These are phyloP conservation scores for Pituophis catenifer DNA, from an alignment of 2,113 vertebrate species.

Conservation along the genomic window DNA sequence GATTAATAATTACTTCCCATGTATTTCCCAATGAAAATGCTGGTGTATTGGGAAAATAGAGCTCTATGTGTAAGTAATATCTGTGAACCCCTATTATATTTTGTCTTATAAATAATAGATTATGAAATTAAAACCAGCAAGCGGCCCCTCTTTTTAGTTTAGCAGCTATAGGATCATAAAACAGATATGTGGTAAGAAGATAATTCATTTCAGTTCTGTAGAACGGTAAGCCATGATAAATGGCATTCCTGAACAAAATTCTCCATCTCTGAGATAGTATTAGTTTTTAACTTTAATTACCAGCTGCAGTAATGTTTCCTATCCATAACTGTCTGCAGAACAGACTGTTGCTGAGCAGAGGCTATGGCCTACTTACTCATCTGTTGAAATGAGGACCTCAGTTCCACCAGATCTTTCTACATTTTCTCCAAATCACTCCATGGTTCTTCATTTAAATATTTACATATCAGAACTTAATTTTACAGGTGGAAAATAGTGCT, in stretches of 20 bases:
- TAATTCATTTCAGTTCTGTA: conserved; percentile 84
- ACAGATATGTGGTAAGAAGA: conserved; percentile 73
- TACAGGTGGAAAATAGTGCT: conserved; percentile 82
- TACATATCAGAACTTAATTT: conserved; percentile 92
- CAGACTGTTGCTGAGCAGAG: conserved; percentile 90
- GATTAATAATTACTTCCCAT: not conserved
- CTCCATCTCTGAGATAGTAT: conserved; percentile 91
- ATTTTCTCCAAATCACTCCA: conserved; percentile 66
- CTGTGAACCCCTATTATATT: conserved; percentile 25
- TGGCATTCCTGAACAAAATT: conserved; percentile 86
- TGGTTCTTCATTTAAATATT: conserved; percentile 95
- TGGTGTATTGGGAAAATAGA: conserved; percentile 12
- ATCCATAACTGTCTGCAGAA: conserved; percentile 96
- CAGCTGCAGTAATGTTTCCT: conserved; percentile 92
- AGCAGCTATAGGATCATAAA: conserved; percentile 48
- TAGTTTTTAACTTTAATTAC: conserved; percentile 99
- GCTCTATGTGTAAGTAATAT: conserved; percentile 7
- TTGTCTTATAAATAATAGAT: conserved; percentile 17
- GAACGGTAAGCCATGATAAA: conserved; percentile 85
- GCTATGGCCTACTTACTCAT: conserved; percentile 95
- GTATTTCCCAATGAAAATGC: not conserved
- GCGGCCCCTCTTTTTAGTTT: conserved; percentile 39
- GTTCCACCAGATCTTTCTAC: conserved; percentile 76
- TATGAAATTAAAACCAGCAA: conserved; percentile 51
- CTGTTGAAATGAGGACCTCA: conserved; percentile 79